Evolutionary conservation across 2,113 vertebrate genomes (phyloP).

Genomic region (Polypterus senegalus): DNA sequence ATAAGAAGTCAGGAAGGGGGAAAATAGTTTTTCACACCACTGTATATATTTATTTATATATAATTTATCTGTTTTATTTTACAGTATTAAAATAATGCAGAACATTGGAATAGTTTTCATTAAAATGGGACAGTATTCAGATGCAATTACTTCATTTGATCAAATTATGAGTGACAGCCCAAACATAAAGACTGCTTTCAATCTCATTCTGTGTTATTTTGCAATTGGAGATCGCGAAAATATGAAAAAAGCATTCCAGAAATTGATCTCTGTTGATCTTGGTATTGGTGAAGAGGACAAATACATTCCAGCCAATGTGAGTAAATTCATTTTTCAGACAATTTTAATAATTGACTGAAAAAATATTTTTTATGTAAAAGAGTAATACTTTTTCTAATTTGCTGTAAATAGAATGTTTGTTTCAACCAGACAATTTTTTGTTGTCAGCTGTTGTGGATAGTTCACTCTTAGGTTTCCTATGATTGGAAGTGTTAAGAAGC

Average conservation of each 20-base stretch:
- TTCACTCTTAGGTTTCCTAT: no score
- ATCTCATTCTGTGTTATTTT: conserved; percentile 84
- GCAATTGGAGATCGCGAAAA: conserved; percentile 74
- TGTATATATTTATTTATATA: not conserved
- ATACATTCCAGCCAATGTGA: conserved; percentile 73
- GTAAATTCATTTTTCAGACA: conserved; percentile 19
- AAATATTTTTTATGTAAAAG: no score
- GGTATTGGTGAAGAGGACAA: conserved; percentile 84
- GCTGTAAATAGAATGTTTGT: no score
- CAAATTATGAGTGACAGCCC: conserved; percentile 83
- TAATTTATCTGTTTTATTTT: conserved; percentile 6
- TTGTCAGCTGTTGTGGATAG: no score
- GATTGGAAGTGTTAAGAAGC: no score
- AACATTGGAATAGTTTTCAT: conserved; percentile 90
- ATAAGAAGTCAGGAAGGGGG: no score
- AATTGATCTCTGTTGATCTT: conserved; percentile 74
- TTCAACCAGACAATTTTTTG: no score
- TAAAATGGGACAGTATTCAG: conserved; percentile 76
- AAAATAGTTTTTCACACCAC: no score
- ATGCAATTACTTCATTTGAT: conserved; percentile 82
- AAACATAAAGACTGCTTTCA: conserved; percentile 80
- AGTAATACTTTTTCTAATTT: no score
- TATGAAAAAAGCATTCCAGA: conserved; percentile 95
- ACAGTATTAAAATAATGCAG: conserved; percentile 92
- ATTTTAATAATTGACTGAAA: no score